Evolutionary conservation across 2,888 invertebrate species (phyloP).

Genomic region (Isoperla grammatica): DNA sequence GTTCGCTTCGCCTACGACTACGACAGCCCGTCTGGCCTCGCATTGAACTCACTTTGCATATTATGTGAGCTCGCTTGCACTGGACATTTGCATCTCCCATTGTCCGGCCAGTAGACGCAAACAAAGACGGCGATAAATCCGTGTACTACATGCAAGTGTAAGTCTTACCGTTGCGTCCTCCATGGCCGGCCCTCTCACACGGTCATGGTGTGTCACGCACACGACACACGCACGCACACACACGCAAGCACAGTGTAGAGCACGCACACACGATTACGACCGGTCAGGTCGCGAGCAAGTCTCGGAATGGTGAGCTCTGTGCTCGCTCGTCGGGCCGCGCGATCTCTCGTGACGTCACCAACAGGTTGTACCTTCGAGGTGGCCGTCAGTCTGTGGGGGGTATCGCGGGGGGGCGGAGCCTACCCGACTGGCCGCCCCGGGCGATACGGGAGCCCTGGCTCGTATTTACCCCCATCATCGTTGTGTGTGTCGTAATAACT

Average conservation of each 20-base stretch:
- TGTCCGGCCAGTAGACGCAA: no score
- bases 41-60: no score
- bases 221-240: slow-evolving; percentile 4
- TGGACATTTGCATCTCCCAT: no score
- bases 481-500: no score
- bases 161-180: no score
- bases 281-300: not conserved
- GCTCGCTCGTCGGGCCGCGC: slow-evolving; percentile 10
- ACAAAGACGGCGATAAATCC: no score
- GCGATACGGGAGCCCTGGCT: not conserved
- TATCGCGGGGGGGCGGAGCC: slow-evolving; percentile 12
- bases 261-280: not conserved
- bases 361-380: slow-evolving; percentile 30
- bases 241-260: slow-evolving; percentile 1
- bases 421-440: slow-evolving; percentile 10
- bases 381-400: slow-evolving; percentile 30
- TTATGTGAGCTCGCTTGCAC: no score
- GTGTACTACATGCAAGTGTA: no score
- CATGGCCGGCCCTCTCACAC: not conserved
- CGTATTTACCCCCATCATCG: no score
- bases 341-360: slow-evolving; percentile 27
- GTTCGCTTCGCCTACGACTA: no score
- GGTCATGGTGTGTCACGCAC: not conserved
- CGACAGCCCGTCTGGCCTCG: no score
- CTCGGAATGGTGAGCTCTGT: not conserved